phyloP scores from a whole-genome alignment of 2,113 vertebrate genomes.

The Tachuris rubrigastra region DNA sequence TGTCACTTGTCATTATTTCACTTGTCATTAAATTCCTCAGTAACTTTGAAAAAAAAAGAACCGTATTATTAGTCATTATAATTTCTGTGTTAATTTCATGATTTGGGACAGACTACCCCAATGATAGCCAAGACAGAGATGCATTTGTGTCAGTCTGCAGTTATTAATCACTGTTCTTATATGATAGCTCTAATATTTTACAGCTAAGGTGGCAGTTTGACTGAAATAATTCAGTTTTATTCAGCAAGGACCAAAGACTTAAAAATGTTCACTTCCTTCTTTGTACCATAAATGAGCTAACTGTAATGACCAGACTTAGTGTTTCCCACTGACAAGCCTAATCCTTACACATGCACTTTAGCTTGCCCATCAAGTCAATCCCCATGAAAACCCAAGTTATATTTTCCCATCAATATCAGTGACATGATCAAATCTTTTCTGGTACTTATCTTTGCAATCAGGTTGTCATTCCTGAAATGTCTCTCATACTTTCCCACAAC shows the following conservation, averaged over 20 bases:
- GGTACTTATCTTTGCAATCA: constrained; percentile 64
- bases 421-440: constrained; percentile 67
- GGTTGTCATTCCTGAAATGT: constrained; percentile 73
- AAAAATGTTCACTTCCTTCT: neutral
- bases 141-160: neutral
- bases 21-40: neutral
- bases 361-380: constrained; percentile 62
- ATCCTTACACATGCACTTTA: constrained; percentile 43
- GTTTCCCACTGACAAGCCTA: constrained; percentile 53
- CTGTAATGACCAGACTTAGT: constrained; percentile 3
- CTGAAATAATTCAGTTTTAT: neutral
- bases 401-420: constrained; percentile 71
- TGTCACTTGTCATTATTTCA: neutral
- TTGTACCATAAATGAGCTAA: neutral
- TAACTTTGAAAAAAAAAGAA: neutral
- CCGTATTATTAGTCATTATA: neutral
- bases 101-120: neutral
- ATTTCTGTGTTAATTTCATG: neutral
- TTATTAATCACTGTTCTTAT: neutral
- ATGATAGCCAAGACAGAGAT: neutral
- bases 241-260: neutral
- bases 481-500: constrained; percentile 73
- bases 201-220: neutral
- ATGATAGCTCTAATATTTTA: neutral
- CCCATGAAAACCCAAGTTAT: constrained; percentile 55